A percentile compares a stretch with the other conserved stretches of the same genome.
phyloP scores from a whole-genome alignment of 2,113 vertebrate species.

The Cyprinodon tularosa region DNA sequence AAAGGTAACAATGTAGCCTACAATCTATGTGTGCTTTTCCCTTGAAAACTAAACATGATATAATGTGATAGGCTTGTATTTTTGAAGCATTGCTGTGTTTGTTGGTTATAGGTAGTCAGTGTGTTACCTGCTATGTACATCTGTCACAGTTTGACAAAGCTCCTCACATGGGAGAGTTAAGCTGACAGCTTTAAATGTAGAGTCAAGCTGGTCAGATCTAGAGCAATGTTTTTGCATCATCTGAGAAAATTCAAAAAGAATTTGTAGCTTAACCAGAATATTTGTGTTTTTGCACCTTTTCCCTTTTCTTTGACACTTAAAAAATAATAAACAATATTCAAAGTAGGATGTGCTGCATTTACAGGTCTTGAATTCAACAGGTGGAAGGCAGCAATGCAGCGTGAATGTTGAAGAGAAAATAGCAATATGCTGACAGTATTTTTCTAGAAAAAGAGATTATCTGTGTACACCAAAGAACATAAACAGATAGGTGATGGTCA shows the following conservation, averaged over 20 bases:
- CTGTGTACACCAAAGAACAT: not conserved
- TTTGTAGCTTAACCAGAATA: not conserved
- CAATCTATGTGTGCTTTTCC: constrained; percentile 7
- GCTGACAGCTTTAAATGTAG: not conserved
- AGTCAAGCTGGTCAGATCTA: not conserved
- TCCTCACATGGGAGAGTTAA: not conserved
- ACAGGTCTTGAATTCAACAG: not conserved
- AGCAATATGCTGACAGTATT: not conserved
- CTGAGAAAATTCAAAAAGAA: not conserved
- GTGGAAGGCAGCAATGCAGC: not conserved
- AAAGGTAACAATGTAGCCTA: constrained; percentile 58
- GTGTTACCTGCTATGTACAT: not conserved
- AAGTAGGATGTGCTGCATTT: not conserved
- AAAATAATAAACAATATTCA: too few species aligned
- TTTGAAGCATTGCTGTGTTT: not conserved
- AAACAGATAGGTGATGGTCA: not conserved
- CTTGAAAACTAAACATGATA: not conserved
- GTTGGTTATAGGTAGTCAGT: not conserved
- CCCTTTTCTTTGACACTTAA: not conserved
- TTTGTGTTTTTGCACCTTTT: not conserved
- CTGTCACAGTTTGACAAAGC: not conserved
- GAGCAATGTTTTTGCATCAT: not conserved
- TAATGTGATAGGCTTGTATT: not conserved
- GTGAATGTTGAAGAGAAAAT: not conserved
- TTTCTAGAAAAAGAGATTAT: not conserved